Base-by-base conservation (phyloP, 2,113 vertebrate genomes). In the Prinia subflava region DNA sequence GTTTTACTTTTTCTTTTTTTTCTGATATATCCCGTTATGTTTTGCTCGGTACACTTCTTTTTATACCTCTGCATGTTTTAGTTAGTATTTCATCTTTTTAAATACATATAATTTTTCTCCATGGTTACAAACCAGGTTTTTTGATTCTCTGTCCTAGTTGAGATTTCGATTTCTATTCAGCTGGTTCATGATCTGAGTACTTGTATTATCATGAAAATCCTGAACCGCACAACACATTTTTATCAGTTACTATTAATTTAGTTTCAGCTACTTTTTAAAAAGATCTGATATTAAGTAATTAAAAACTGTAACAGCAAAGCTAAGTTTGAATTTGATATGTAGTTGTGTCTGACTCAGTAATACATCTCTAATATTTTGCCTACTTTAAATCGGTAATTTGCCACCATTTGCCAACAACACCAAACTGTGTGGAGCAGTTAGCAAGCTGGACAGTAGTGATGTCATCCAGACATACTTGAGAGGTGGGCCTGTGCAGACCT, bases 401-500 rank as follows among this genome's bases (percentile, higher is more conserved):
- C 39, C 55, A 21, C n/a, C 24, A 55, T 68, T 75, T 55, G 25
- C 25, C 62, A 82, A 39, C 37, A 75, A 15, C 3, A 25, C 33
- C 41, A 60, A 47, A n/a, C 39, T 60, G 20, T 22, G 24, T 22
- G n/a, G 28, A 47, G 16, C 23, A 30, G 53, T 46, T 7, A 37
- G 22, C 24, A 53, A 17, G 28, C 13, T 30, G 13, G 33, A 75
- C 21, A 52, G 28, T 46, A 53, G 28, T 15, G 9, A 82, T 46
- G 39, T 30, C 46, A 60, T 53, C 19, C 39, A n/a, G 28, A 46
- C 33, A 60, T 23, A 24, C 33, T 5, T 25, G 24, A 47, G 30
- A 53, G 20, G 9, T n/a, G 13, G 13, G 27, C 25, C 39, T 0
- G 0, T 35, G 57, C 18, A n/a, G 30, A 46, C 33, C 15, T n/a